Evolutionary conservation across 2,888 invertebrate genomes (phyloP).

Genomic region (Rhagium mordax): DNA sequence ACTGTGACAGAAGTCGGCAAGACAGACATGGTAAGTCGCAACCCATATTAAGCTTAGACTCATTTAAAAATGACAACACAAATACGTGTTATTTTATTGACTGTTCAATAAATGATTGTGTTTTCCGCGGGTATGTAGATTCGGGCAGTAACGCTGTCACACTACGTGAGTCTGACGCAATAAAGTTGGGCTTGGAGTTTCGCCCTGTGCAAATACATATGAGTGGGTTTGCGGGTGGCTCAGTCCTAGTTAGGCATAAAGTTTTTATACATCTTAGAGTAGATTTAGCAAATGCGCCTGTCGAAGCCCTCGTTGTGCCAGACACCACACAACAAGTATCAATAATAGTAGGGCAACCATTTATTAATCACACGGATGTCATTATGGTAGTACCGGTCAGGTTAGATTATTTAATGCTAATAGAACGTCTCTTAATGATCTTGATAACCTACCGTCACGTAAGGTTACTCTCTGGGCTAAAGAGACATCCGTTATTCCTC

Average conservation of each 20-base stretch:
- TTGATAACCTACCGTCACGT: background rate
- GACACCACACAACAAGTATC: slow-evolving; percentile 45
- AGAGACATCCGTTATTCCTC: slow-evolving; percentile 33
- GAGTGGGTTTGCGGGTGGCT: slow-evolving; percentile 35
- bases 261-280: slow-evolving; percentile 30
- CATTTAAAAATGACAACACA: background rate
- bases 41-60: slow-evolving; percentile 11
- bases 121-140: slow-evolving; percentile 45
- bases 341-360: slow-evolving; percentile 47
- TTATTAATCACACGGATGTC: slow-evolving; percentile 40
- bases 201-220: slow-evolving; percentile 29
- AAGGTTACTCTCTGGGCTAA: slow-evolving; percentile 26
- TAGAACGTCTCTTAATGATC: too few species aligned
- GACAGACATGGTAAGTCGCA: slow-evolving; percentile 33
- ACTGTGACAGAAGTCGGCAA: too few species aligned
- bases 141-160: slow-evolving; percentile 42
- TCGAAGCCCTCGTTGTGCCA: slow-evolving; percentile 45
- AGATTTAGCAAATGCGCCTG: slow-evolving; percentile 34
- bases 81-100: slow-evolving; percentile 44
- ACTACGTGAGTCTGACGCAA: slow-evolving; percentile 28
- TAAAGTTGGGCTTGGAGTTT: slow-evolving; percentile 20
- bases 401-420: slow-evolving; percentile 29
- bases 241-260: slow-evolving; percentile 29
- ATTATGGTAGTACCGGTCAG: slow-evolving; percentile 39
- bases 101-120: slow-evolving; percentile 37